These are phyloP conservation scores for Sinhomidia bicolor DNA, from an alignment of 2,888 invertebrate genomes.

Conservation along the genomic window DNA sequence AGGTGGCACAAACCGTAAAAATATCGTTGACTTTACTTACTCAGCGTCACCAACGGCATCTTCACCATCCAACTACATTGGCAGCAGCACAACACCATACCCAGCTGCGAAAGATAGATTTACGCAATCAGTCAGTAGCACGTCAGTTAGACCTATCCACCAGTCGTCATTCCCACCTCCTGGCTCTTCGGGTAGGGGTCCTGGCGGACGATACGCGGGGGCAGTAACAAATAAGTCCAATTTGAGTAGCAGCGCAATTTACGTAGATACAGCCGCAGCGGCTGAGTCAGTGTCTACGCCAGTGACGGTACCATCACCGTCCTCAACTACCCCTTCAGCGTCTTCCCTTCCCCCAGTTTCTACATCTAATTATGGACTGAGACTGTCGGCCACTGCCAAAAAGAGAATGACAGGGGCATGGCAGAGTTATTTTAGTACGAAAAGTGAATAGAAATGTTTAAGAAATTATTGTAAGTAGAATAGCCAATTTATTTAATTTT, in stretches of 20 bases:
- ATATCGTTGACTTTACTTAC: conserved; percentile 75
- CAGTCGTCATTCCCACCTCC: conserved; percentile 64
- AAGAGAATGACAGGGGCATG: conserved; percentile 78
- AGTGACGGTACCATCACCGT: conserved; percentile 68
- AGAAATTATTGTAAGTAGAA: conserved; percentile 43
- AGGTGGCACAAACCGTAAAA: conserved; percentile 58
- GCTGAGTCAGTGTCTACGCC: conserved; percentile 73
- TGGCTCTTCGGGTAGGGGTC: conserved; percentile 45
- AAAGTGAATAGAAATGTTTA: conserved; percentile 67
- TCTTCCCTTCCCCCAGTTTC: conserved; percentile 69
- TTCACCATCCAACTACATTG: conserved; percentile 51
- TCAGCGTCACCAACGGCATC: conserved; percentile 66
- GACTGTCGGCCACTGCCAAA: conserved; percentile 77
- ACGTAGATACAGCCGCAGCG: conserved; percentile 74
- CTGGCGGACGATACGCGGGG: conserved; percentile 70
- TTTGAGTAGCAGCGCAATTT: conserved; percentile 74
- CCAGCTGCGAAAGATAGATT: conserved; percentile 71
- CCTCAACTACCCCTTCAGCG: conserved; percentile 59
- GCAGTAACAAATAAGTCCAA: conserved; percentile 76
- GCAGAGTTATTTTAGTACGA: conserved; percentile 77
- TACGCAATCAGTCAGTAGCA: conserved; percentile 69
- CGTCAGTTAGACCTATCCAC: conserved; percentile 61
- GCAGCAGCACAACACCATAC: conserved; percentile 68
- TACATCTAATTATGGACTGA: conserved; percentile 77
- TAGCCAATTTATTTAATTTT: conserved; percentile 71